Percentiles rank a stretch among this genome's conserved stretches.
Conservation (phyloP, 1,140 invertebrate genomes). For the Bombus affinis region DNA sequence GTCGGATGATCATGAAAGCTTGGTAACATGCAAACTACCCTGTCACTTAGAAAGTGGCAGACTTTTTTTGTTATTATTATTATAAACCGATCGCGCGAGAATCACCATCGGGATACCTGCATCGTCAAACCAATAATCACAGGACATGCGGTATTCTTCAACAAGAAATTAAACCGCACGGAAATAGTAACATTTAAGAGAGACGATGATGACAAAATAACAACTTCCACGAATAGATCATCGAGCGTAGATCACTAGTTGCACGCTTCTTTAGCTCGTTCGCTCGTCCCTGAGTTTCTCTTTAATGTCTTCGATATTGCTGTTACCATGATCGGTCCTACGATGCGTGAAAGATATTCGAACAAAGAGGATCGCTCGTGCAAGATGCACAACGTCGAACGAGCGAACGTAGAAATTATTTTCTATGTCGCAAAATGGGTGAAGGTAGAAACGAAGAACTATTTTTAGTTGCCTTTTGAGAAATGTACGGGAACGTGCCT, state of each 20-base stretch:
- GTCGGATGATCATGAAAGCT: not conserved
- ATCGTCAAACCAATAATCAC: conserved; percentile 11
- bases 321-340: not conserved
- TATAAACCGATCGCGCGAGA: not conserved
- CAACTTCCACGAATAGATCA: conserved; percentile 47
- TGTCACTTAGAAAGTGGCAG: not conserved
- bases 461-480: not conserved
- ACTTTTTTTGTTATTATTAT: not conserved
- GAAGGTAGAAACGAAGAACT: not conserved
- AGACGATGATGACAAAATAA: conserved; percentile 46
- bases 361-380: conserved; percentile 23
- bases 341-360: conserved; percentile 22
- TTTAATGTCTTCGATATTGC: conserved; percentile 43
- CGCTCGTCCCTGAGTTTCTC: conserved; percentile 56
- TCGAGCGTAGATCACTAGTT: conserved; percentile 26
- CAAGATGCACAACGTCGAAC: conserved; percentile 22
- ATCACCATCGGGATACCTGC: not conserved
- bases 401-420: conserved; percentile 8
- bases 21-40: not conserved
- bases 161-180: conserved; percentile 14
- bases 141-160: not conserved
- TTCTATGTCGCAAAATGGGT: not conserved
- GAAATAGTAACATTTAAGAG: conserved; percentile 19
- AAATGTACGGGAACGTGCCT: not conserved
- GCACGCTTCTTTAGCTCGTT: not conserved